Percentiles rank a stretch among this genome's conserved stretches.
These are phyloP conservation scores for Catharus fuscescens DNA, from an alignment of 2,113 vertebrate species.

Conservation along the genomic window DNA sequence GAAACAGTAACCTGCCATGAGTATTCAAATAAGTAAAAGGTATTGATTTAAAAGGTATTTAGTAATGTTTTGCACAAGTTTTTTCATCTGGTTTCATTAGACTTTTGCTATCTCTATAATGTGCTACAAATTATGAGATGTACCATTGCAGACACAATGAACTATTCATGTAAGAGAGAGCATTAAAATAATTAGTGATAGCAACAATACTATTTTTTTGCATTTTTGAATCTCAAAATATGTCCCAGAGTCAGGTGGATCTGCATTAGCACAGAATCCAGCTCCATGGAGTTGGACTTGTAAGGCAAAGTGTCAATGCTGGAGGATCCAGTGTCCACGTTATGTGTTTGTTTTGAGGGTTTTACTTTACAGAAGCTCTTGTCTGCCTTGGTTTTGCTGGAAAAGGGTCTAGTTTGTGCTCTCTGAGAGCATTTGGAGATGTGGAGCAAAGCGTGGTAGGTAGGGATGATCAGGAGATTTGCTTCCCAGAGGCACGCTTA, in stretches of 20 bases:
- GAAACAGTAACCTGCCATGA: neutral
- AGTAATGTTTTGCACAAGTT: neutral
- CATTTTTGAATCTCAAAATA: neutral
- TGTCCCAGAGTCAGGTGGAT: neutral
- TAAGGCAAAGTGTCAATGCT: neutral
- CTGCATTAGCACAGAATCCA: neutral
- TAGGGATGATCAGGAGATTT: neutral
- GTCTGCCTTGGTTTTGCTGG: neutral
- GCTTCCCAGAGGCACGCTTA: neutral
- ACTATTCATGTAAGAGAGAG: neutral
- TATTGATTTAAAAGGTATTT: neutral
- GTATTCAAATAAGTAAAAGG: neutral
- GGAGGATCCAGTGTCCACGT: neutral
- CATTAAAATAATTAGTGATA: neutral
- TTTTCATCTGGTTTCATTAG: neutral
- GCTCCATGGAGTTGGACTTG: accelerated
- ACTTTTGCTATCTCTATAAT: neutral
- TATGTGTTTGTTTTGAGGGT: neutral
- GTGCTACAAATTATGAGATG: neutral
- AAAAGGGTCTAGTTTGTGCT: neutral
- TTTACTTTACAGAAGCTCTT: neutral
- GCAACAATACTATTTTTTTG: neutral
- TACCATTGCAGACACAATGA: neutral
- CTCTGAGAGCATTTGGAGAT: neutral
- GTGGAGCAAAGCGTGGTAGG: neutral